Conservation (phyloP, 2,113 vertebrate species). For the Cavia aperea region DNA sequence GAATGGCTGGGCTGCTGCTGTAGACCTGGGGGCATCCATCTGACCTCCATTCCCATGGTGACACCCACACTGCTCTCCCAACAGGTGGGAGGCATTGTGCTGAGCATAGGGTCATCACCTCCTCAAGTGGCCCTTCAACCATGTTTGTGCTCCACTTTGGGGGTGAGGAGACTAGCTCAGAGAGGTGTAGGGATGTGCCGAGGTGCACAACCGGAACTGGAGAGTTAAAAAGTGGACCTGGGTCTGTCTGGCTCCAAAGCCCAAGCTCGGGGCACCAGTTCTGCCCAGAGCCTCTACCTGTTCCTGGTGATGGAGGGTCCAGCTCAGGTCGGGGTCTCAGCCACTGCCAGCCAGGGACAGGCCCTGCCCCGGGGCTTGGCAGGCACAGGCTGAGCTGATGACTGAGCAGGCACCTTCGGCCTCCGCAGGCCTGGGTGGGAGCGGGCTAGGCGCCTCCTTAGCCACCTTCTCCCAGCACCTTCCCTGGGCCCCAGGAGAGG, state of each 20-base stretch:
- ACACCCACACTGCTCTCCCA: accelerated
- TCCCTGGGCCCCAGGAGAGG: neutral
- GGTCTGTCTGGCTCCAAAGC: accelerated
- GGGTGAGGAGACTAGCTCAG: neutral
- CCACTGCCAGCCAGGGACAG: neutral
- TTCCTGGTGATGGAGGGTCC: accelerated
- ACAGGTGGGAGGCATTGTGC: neutral
- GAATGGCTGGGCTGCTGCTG: neutral
- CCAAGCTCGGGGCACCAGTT: too few species aligned
- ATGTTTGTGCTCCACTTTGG: neutral
- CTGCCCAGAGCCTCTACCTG: neutral
- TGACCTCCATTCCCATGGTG: accelerated
- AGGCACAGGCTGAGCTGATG: neutral
- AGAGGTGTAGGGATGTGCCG: neutral
- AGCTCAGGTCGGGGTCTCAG: neutral
- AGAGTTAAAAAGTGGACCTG: neutral
- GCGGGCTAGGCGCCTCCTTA: neutral
- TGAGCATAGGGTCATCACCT: neutral
- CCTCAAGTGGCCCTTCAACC: neutral
- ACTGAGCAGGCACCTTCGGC: accelerated
- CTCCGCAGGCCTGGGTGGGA: neutral
- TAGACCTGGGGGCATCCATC: neutral
- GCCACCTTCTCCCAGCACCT: neutral
- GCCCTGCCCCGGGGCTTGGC: neutral
- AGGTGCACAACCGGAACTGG: neutral